A percentile compares a stretch with the other conserved stretches of the same genome.
These are phyloP conservation scores for Pluvianellus socialis DNA, from an alignment of 2,113 vertebrate species.

Conservation along the genomic window DNA sequence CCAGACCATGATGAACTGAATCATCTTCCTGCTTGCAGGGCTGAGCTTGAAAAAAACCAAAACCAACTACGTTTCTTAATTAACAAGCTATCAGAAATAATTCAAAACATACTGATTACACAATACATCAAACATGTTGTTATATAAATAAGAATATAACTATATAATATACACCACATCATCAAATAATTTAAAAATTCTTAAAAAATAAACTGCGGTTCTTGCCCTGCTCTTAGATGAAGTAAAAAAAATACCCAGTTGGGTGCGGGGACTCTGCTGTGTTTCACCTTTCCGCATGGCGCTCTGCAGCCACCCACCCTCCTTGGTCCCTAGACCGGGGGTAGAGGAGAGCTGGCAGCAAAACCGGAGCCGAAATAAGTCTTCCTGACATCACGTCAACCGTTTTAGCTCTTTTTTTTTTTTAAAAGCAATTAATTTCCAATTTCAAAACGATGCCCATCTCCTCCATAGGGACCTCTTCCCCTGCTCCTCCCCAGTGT, in stretches of 20 bases:
- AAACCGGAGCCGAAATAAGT: not conserved
- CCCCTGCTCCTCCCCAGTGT: not conserved
- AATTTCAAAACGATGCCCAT: not conserved
- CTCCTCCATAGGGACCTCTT: not conserved
- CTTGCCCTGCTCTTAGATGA: not conserved
- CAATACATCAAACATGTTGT: not conserved
- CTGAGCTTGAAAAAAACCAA: not conserved
- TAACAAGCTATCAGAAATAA: not conserved
- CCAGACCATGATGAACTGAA: not conserved
- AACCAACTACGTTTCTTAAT: not conserved
- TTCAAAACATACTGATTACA: not conserved
- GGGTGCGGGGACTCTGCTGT: accelerated
- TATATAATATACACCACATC: not conserved
- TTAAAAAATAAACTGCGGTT: not conserved
- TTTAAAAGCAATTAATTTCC: not conserved
- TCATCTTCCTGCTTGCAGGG: not conserved
- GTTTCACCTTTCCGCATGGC: not conserved
- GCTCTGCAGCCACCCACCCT: not conserved
- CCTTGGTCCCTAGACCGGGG: not conserved
- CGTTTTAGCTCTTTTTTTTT: not conserved
- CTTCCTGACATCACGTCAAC: not conserved
- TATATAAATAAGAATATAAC: not conserved
- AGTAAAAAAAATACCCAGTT: not conserved
- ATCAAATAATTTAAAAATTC: not conserved
- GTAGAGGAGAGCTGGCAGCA: not conserved